These are phyloP conservation scores for Brachypteracias leptosomus DNA, from an alignment of 2,113 vertebrate genomes.

Conservation along the genomic window DNA sequence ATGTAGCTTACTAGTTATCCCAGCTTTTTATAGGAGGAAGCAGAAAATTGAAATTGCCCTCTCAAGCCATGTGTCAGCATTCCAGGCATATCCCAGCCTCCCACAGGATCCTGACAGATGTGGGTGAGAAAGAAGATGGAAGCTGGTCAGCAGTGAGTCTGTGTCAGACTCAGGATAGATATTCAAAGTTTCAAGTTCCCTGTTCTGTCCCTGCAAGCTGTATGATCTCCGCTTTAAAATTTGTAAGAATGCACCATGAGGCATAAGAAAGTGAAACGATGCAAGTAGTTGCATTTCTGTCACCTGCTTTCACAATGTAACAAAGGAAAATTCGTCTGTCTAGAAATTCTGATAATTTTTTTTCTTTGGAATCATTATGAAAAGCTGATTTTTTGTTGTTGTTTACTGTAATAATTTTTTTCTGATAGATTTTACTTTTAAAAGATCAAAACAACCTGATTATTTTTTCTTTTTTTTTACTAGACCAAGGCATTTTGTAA, in stretches of 20 bases:
- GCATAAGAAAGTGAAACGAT: neutral
- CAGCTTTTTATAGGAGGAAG: neutral
- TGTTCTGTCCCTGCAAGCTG: neutral
- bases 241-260: neutral
- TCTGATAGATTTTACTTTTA: neutral
- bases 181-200: neutral
- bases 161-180: neutral
- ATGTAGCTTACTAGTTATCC: neutral
- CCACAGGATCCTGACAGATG: neutral
- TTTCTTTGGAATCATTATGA: neutral
- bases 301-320: neutral
- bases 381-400: neutral
- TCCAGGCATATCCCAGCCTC: slow-evolving; percentile 6
- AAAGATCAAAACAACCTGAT: neutral
- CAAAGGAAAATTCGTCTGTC: neutral
- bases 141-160: neutral
- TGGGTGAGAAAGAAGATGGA: neutral
- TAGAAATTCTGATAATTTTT: neutral
- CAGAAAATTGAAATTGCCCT: neutral
- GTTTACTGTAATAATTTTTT: neutral
- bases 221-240: neutral
- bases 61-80: neutral
- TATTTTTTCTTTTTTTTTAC: neutral
- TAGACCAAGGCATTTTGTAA: neutral
- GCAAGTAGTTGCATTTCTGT: neutral